Conservation (phyloP, 2,113 vertebrate genomes). For the Holacanthus passer region DNA sequence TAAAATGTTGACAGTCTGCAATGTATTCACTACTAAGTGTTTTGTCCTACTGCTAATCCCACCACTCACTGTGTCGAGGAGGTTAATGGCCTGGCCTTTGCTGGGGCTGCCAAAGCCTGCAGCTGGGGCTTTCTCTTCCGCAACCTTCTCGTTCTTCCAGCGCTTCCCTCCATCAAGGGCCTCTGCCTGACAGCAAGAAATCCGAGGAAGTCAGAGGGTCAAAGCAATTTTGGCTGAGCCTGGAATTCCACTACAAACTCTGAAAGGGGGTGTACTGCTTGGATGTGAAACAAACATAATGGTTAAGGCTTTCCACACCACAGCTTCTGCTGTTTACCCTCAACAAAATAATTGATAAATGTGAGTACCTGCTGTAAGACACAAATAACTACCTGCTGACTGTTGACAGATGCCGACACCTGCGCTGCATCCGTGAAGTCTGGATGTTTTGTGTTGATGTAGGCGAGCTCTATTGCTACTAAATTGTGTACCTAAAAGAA, state of each 20-base stretch:
- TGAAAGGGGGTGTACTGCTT: constrained; percentile 10
- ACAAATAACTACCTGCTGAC: constrained; percentile 82
- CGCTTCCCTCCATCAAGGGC: constrained; percentile 79
- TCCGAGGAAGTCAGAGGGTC: constrained; percentile 36
- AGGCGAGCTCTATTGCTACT: constrained; percentile 88
- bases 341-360: constrained; percentile 30
- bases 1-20: constrained; percentile 46
- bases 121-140: constrained; percentile 64
- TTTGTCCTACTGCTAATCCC: constrained; percentile 38
- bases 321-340: constrained; percentile 17
- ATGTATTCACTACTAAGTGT: constrained; percentile 21
- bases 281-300: constrained; percentile 22
- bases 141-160: constrained; percentile 84
- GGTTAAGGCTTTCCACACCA: constrained; percentile 25
- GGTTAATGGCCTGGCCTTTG: constrained; percentile 85
- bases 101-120: constrained; percentile 80
- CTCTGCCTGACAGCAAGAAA: constrained; percentile 75
- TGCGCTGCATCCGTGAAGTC: constrained; percentile 87
- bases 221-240: constrained; percentile 39
- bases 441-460: constrained; percentile 90
- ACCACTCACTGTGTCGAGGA: constrained; percentile 86
- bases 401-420: constrained; percentile 88
- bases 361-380: constrained; percentile 18
- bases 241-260: constrained; percentile 1
- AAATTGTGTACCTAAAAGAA: constrained; percentile 85